These are phyloP conservation scores for Coelopa frigida DNA, from an alignment of 1,140 invertebrate genomes.

Conservation along the genomic window DNA sequence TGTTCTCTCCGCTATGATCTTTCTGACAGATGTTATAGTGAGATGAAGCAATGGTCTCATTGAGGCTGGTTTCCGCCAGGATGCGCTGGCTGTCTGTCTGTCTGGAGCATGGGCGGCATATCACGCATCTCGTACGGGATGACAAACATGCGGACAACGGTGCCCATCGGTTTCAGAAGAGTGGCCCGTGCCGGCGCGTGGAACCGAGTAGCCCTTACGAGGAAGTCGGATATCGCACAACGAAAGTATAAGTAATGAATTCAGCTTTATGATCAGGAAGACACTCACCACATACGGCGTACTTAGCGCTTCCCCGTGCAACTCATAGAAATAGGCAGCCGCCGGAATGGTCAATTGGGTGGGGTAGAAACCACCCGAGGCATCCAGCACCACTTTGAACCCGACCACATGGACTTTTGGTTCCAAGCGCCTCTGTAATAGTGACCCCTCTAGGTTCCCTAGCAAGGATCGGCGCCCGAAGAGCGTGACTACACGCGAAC, in stretches of 20 bases:
- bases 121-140: conserved; percentile 86
- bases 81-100: conserved; percentile 91
- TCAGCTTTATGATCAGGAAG: neutral
- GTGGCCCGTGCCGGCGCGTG: conserved; percentile 91
- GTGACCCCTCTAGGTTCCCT: conserved; percentile 80
- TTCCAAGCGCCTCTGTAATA: conserved; percentile 83
- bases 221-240: conserved; percentile 87
- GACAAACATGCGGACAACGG: conserved; percentile 97
- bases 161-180: conserved; percentile 90
- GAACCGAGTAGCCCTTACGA: conserved; percentile 83
- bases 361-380: conserved; percentile 88
- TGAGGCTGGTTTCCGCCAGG: conserved; percentile 46
- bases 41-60: neutral
- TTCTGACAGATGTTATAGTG: too few relatives aligned
- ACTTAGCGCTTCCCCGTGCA: conserved; percentile 81
- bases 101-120: conserved; percentile 88
- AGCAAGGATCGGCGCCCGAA: conserved; percentile 31
- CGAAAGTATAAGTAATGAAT: conserved; percentile 13
- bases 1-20: too few relatives aligned
- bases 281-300: conserved; percentile 85
- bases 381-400: conserved; percentile 86
- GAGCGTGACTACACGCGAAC: conserved; percentile 22
- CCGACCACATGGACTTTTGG: conserved; percentile 87
- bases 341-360: conserved; percentile 83
- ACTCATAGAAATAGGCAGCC: conserved; percentile 91